Conservation (phyloP, 2,888 invertebrate genomes). For the Crossocerus cetratus region DNA sequence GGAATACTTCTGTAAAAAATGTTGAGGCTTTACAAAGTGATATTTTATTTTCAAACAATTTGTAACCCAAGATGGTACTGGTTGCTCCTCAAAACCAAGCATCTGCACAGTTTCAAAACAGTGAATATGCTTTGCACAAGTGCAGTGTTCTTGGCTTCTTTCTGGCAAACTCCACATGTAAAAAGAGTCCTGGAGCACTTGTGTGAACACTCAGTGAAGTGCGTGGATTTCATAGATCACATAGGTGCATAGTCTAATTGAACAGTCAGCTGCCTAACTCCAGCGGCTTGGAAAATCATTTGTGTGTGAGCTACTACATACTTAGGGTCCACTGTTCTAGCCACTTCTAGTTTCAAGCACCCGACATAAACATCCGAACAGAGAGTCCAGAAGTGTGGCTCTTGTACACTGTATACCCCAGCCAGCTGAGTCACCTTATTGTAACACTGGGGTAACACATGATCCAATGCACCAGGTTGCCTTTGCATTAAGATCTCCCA, state of each 20-base stretch:
- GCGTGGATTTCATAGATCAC: conserved; percentile 77
- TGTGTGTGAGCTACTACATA: conserved; percentile 95
- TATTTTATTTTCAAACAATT: conserved; percentile 52
- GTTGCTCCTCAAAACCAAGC: conserved; percentile 40
- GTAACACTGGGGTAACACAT: conserved; percentile 90
- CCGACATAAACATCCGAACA: conserved; percentile 96
- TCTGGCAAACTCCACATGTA: conserved; percentile 58
- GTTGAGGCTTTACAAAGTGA: neutral
- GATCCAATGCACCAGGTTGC: conserved; percentile 90
- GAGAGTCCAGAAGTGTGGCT: conserved; percentile 98
- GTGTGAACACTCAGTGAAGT: conserved; percentile 47
- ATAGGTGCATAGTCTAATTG: conserved; percentile 94
- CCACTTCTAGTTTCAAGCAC: conserved; percentile 96
- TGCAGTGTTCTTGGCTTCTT: conserved; percentile 51
- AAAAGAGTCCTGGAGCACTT: conserved; percentile 49
- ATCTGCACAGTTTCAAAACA: conserved; percentile 54
- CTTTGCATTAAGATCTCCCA: conserved; percentile 95
- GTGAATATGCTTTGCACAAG: conserved; percentile 52
- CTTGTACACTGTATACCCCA: conserved; percentile 96
- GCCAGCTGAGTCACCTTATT: conserved; percentile 93
- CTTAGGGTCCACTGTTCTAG: conserved; percentile 92
- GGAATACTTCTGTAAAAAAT: neutral
- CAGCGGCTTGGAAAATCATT: conserved; percentile 95
- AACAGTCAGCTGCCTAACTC: conserved; percentile 93
- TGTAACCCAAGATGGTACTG: conserved; percentile 58